These are phyloP conservation scores for Agriopis aurantiaria DNA, from an alignment of 2,888 invertebrate species.

Conservation along the genomic window DNA sequence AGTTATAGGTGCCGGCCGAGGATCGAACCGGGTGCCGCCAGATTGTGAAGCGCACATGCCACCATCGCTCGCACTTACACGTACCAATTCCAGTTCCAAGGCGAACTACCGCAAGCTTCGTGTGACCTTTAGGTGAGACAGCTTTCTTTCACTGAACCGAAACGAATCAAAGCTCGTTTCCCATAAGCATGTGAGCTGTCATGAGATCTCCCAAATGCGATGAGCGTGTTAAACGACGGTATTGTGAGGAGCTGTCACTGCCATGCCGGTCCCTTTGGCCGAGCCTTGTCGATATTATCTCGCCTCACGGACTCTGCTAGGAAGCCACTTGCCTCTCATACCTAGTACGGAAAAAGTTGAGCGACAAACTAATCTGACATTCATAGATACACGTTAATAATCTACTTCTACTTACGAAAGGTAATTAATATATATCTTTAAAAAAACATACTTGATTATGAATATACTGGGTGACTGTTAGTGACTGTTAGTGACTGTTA, in stretches of 20 bases:
- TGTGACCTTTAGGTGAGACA: slow-evolving; percentile 35
- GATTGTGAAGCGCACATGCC: too few species aligned
- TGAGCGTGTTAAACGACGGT: slow-evolving; percentile 84
- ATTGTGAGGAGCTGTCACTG: slow-evolving; percentile 80
- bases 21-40: too few species aligned
- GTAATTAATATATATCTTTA: too few species aligned
- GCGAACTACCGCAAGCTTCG: slow-evolving; percentile 25
- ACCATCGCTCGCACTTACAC: slow-evolving; percentile 21
- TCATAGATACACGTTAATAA: slow-evolving; percentile 49
- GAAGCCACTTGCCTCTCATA: slow-evolving; percentile 63
- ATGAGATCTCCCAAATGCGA: slow-evolving; percentile 76
- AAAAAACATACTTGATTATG: too few species aligned
- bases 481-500: too few species aligned
- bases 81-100: slow-evolving; percentile 20
- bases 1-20: too few species aligned
- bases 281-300: slow-evolving; percentile 70
- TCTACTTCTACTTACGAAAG: too few species aligned
- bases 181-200: slow-evolving; percentile 72
- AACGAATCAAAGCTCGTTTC: slow-evolving; percentile 59
- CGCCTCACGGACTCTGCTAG: slow-evolving; percentile 67
- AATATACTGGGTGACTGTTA: too few species aligned
- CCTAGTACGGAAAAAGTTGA: slow-evolving; percentile 56
- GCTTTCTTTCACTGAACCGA: slow-evolving; percentile 49
- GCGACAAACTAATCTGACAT: slow-evolving; percentile 62
- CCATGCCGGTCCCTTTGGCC: slow-evolving; percentile 72